Conservation (phyloP, 1,140 invertebrate species). For the Phenacoccus solenopsis region DNA sequence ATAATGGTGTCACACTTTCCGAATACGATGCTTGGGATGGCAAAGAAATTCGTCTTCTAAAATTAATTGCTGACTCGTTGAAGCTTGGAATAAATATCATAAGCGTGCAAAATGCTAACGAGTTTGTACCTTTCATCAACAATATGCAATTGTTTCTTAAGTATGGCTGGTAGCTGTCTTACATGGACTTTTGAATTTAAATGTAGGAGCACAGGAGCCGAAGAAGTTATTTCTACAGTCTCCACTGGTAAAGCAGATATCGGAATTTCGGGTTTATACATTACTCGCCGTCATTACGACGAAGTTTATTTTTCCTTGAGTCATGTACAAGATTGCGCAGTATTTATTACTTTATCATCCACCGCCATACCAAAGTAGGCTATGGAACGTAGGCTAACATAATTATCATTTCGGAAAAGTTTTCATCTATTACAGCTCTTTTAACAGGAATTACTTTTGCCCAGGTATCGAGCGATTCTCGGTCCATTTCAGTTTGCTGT, state of each 20-base stretch:
- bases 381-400: too few relatives aligned
- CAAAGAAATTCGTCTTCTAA: conserved; percentile 48
- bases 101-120: conserved; percentile 35
- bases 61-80: conserved; percentile 42
- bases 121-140: neutral
- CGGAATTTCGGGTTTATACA: conserved; percentile 51
- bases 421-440: conserved; percentile 1
- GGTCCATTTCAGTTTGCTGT: conserved; percentile 64
- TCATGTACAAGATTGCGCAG: conserved; percentile 55
- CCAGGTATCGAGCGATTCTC: conserved; percentile 61
- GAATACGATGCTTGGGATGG: conserved; percentile 43
- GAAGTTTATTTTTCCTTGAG: conserved; percentile 43
- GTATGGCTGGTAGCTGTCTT: neutral
- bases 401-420: too few relatives aligned
- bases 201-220: conserved; percentile 37
- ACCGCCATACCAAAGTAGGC: conserved; percentile 53
- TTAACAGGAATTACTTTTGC: conserved; percentile 25
- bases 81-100: conserved; percentile 55
- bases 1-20: neutral
- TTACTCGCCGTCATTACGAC: conserved; percentile 40
- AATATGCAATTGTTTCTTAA: neutral
- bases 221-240: conserved; percentile 41
- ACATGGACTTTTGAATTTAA: conserved; percentile 20
- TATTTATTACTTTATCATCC: conserved; percentile 56
- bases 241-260: conserved; percentile 39